Evolutionary conservation across 2,797 vertebrate genomes (phyloP), one percentile per base, ranked within the genome.

Genomic region (Emys orbicularis): DNA sequence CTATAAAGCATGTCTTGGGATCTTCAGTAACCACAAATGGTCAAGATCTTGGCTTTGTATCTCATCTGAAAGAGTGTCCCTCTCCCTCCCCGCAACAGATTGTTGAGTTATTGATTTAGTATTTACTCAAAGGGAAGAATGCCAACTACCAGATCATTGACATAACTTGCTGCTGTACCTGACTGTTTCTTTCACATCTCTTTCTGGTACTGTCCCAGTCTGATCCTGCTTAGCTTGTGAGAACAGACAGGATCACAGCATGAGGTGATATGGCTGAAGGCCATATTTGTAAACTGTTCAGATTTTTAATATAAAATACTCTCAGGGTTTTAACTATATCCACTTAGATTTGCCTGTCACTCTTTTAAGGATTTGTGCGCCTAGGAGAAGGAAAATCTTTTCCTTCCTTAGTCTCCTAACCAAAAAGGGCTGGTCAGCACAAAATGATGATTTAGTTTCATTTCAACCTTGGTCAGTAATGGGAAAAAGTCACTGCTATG

Each of bases 61-160:
- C 31, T 92, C 81, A 31, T 81, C 41, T 47, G 56, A 88, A 37
- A 44, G 47, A 2, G 25, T 15, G 1, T 85, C 41, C 5, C 9
- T 15, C 0, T 0, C 2, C 50, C 5, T 1, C 15, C 13, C 15
- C 50, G 5, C 50, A 54, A 49, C 52, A 74, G 12, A 49, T 65
- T 83, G 4, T 37, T 95, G 34, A 87, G 50, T 49, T 41, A n/a
- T 47, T 79, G 27, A 13, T 19, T 82, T 6, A 5, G 31, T 49
- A 21, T 52, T n/a, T 37, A 37, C 34, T 68, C 61, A 61, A 56
- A 80, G 49, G 6, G 2, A 59, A 12, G 4, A 5, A 3, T 84
- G 19, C 19, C 68, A 68, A 21, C 74, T 92, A 9, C 57, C 10
- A 50, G 79, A 34, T 84, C 7, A 2, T 1, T 21, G 83, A 80